These are phyloP conservation scores for Oreotrochilus melanogaster DNA, from an alignment of 2,113 vertebrate genomes.

Conservation along the genomic window DNA sequence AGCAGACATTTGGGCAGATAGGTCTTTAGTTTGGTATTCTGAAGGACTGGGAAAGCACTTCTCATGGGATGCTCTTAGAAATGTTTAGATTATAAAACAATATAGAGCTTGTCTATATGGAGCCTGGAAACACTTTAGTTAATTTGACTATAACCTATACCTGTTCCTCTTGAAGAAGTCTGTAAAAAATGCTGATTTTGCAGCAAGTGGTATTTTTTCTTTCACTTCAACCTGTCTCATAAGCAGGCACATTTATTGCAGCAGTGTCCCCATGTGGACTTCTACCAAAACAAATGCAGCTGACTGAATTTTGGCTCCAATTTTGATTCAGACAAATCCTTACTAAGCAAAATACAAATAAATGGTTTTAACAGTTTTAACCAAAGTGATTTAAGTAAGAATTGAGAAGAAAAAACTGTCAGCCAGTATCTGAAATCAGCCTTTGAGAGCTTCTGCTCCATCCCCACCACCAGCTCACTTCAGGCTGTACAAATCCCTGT, in stretches of 20 bases:
- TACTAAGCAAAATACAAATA: neutral
- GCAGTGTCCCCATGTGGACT: constrained; percentile 18
- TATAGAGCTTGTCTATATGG: neutral
- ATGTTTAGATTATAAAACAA: neutral
- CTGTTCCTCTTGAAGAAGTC: neutral
- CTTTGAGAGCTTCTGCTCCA: neutral
- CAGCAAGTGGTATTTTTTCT: neutral
- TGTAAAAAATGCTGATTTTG: neutral
- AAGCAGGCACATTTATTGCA: neutral
- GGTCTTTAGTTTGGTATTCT: neutral
- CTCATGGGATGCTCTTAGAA: neutral
- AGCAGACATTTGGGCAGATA: neutral
- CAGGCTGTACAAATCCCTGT: neutral
- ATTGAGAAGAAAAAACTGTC: neutral
- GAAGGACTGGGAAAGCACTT: neutral
- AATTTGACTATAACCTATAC: neutral
- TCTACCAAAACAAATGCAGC: constrained; percentile 1
- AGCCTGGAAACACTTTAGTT: neutral
- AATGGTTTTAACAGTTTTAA: neutral
- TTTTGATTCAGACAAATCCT: neutral
- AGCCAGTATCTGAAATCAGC: neutral
- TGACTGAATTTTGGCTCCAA: neutral
- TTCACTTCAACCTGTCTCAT: neutral
- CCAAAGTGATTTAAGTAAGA: neutral
- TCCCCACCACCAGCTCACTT: neutral